Percentiles rank a stretch among this genome's conserved stretches.
phyloP scores from a whole-genome alignment of 2,888 invertebrate genomes.

The Acleris holmiana region DNA sequence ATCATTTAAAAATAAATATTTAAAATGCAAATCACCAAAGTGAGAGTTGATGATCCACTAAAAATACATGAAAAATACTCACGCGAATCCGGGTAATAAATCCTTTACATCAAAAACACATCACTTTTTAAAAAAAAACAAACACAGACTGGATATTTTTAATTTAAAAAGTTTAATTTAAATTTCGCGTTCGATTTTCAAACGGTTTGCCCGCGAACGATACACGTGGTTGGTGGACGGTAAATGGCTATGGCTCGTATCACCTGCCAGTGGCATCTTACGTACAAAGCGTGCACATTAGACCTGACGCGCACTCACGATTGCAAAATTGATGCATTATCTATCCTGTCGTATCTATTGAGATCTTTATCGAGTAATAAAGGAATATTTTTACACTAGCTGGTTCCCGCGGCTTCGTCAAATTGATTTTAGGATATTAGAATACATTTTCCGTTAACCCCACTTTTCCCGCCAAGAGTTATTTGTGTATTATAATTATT shows the following conservation, averaged over 20 bases:
- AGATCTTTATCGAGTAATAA: background rate
- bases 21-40: slow-evolving; percentile 39
- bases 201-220: slow-evolving; percentile 61
- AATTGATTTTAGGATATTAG: too few species aligned
- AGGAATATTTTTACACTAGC: slow-evolving; percentile 13
- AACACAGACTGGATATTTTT: slow-evolving; percentile 16
- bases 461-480: too few species aligned
- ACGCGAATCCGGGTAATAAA: slow-evolving; percentile 16
- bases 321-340: slow-evolving; percentile 20
- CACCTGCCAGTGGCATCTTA: slow-evolving; percentile 58
- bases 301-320: slow-evolving; percentile 33
- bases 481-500: too few species aligned
- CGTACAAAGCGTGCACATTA: slow-evolving; percentile 36
- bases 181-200: slow-evolving; percentile 49
- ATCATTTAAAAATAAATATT: slow-evolving; percentile 37
- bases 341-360: background rate
- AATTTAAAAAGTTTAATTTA: background rate
- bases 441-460: too few species aligned
- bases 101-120: slow-evolving; percentile 15
- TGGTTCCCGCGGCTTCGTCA: too few species aligned
- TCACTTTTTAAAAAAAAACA: slow-evolving; percentile 34
- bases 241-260: slow-evolving; percentile 66
- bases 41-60: slow-evolving; percentile 39
- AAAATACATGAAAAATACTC: slow-evolving; percentile 33
- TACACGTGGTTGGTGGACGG: slow-evolving; percentile 62